These are phyloP conservation scores for Sardinella longiceps DNA, from an alignment of 2,797 vertebrate genomes.

Conservation along the genomic window DNA sequence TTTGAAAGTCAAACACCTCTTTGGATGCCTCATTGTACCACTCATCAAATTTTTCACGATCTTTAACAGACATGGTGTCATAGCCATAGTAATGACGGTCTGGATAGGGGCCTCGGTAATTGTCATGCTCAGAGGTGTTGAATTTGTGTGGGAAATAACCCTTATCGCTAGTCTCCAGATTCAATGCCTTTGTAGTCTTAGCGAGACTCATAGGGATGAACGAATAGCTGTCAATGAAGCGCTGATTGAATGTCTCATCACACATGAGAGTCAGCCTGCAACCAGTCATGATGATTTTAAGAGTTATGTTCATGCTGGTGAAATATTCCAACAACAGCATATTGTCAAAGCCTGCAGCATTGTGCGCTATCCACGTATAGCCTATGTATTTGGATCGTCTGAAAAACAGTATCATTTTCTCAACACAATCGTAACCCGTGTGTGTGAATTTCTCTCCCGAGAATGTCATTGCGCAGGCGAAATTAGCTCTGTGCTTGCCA, in stretches of 20 bases:
- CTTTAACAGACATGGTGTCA: neutral
- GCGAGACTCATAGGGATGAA: conserved; percentile 26
- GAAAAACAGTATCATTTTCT: too few species aligned
- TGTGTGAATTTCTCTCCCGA: too few species aligned
- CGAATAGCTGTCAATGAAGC: neutral
- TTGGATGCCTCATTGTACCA: neutral
- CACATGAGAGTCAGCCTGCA: neutral
- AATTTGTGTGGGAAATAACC: conserved; percentile 23
- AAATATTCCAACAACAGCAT: too few species aligned
- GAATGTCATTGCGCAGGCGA: too few species aligned
- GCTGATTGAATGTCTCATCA: neutral
- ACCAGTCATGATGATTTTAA: neutral
- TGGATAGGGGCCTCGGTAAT: neutral
- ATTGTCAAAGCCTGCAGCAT: too few species aligned
- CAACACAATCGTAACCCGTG: too few species aligned
- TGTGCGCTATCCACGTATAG: too few species aligned
- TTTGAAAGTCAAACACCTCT: conserved; percentile 26
- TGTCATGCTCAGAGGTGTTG: neutral
- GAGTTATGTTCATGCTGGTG: neutral
- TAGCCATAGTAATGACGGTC: too few species aligned
- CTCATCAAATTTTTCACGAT: too few species aligned
- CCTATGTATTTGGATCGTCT: too few species aligned
- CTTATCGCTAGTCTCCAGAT: neutral
- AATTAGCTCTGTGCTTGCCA: too few species aligned
- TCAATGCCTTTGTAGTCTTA: neutral